These are phyloP conservation scores for Leptopilina clavipes DNA, from an alignment of 1,140 invertebrate genomes.

Conservation along the genomic window DNA sequence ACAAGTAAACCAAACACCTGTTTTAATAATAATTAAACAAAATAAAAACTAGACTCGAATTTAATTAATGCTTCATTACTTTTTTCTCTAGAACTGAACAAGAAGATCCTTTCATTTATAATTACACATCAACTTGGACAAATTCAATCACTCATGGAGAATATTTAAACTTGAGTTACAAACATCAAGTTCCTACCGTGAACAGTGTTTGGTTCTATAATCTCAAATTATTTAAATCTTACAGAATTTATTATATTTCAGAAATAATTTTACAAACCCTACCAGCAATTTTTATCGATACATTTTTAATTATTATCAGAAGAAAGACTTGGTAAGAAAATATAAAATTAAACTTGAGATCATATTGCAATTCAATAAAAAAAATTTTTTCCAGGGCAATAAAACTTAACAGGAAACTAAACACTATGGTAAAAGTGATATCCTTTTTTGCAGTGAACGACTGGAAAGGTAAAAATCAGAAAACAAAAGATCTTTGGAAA, in stretches of 20 bases:
- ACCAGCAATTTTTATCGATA: conserved; percentile 78
- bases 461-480: conserved; percentile 78
- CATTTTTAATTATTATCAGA: conserved; percentile 72
- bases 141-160: conserved; percentile 72
- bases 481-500: conserved; percentile 73
- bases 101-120: conserved; percentile 58
- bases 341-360: background rate
- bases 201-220: conserved; percentile 76
- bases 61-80: too few species aligned
- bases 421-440: conserved; percentile 75
- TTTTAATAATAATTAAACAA: background rate
- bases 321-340: conserved; percentile 76
- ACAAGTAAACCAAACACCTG: conserved; percentile 58
- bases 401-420: conserved; percentile 77
- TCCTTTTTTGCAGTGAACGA: conserved; percentile 77
- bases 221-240: conserved; percentile 68
- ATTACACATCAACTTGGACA: conserved; percentile 69
- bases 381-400: conserved; percentile 70
- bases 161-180: conserved; percentile 69
- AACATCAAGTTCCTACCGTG: conserved; percentile 69
- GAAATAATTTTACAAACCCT: conserved; percentile 77
- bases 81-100: too few species aligned
- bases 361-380: background rate
- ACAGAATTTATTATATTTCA: conserved; percentile 71
- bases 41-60: too few species aligned